A percentile compares a stretch with the other conserved stretches of the same genome.
These are phyloP conservation scores for Acrocera orbiculus DNA, from an alignment of 2,888 invertebrate species.

Conservation along the genomic window DNA sequence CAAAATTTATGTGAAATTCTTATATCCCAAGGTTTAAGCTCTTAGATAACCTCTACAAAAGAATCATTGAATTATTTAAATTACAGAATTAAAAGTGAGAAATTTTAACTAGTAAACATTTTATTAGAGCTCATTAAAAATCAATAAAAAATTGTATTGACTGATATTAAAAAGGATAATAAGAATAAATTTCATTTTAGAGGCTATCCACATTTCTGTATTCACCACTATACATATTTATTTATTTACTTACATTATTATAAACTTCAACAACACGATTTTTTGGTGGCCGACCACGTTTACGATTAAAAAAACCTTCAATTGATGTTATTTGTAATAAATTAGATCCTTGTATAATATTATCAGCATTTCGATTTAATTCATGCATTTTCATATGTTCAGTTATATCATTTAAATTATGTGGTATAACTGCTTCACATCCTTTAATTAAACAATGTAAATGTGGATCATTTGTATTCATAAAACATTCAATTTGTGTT, in stretches of 20 bases:
- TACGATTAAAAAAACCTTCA: constrained; percentile 82
- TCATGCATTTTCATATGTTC: constrained; percentile 16
- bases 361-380: constrained; percentile 10
- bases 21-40: too few species aligned
- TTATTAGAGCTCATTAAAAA: too few species aligned
- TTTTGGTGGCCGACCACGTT: constrained; percentile 91
- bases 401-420: constrained; percentile 14
- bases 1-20: too few species aligned
- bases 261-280: constrained; percentile 85
- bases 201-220: too few species aligned
- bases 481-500: constrained; percentile 2
- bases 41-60: too few species aligned
- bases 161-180: too few species aligned
- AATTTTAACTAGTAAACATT: too few species aligned
- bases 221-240: too few species aligned
- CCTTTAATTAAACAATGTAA: constrained; percentile 16
- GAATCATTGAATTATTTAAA: too few species aligned
- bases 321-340: constrained; percentile 42
- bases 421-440: constrained; percentile 15
- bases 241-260: constrained; percentile 64
- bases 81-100: too few species aligned
- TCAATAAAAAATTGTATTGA: too few species aligned
- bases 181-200: too few species aligned
- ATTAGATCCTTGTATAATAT: constrained; percentile 12
- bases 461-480: constrained; percentile 12